These are phyloP conservation scores for Epistrophe eligans DNA, from an alignment of 2,888 invertebrate species.

Conservation along the genomic window DNA sequence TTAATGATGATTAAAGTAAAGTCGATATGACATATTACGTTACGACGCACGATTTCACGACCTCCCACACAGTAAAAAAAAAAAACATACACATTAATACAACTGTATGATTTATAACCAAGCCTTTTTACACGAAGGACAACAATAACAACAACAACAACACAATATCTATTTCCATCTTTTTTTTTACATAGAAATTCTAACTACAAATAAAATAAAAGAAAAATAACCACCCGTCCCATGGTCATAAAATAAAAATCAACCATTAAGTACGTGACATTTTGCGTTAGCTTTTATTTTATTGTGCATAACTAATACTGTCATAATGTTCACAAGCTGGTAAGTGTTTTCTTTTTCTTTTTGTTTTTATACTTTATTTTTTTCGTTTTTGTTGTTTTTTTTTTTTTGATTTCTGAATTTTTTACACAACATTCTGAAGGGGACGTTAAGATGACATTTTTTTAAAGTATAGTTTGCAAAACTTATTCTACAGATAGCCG, in stretches of 20 bases:
- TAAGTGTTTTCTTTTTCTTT: constrained; percentile 19
- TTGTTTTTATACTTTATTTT: not conserved
- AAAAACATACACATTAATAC: not conserved
- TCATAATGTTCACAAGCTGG: constrained; percentile 18
- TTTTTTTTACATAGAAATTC: constrained; percentile 21
- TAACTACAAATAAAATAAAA: constrained; percentile 35
- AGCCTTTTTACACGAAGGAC: constrained; percentile 14
- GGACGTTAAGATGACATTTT: constrained; percentile 43
- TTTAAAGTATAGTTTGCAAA: not conserved
- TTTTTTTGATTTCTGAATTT: constrained; percentile 10
- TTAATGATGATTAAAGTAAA: constrained; percentile 39
- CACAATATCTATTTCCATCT: constrained; percentile 9
- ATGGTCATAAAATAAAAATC: constrained; percentile 55
- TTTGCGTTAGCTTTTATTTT: constrained; percentile 59
- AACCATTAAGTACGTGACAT: constrained; percentile 63
- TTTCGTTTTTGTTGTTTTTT: constrained; percentile 22
- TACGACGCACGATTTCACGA: constrained; percentile 17
- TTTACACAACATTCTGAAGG: constrained; percentile 17
- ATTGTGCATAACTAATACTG: constrained; percentile 32
- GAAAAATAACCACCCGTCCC: constrained; percentile 43
- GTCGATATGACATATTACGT: not conserved
- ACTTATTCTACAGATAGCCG: not conserved
- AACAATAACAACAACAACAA: constrained; percentile 15
- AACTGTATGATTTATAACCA: not conserved
- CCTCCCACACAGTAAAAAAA: not conserved